phyloP scores from a whole-genome alignment of 1,140 invertebrate genomes.

The Grapholita molesta region DNA sequence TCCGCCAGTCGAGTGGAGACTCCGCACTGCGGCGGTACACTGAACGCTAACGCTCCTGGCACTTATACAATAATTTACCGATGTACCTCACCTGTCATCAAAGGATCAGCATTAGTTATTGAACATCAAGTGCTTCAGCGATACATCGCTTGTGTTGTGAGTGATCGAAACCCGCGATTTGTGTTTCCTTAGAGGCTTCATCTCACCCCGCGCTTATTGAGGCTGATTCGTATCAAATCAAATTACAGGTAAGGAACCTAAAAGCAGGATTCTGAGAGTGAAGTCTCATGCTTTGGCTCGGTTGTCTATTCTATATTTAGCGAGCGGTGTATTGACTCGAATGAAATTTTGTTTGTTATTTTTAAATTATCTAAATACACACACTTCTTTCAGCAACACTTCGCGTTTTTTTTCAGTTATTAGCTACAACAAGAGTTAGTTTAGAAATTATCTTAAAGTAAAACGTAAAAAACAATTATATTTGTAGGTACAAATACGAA shows the following conservation, averaged over 20 bases:
- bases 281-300: background rate
- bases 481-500: background rate
- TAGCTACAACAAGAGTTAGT: background rate
- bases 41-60: slow-evolving; percentile 23
- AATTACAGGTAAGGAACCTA: slow-evolving; percentile 52
- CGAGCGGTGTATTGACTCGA: background rate
- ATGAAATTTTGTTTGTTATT: slow-evolving; percentile 1
- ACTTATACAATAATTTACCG: slow-evolving; percentile 21
- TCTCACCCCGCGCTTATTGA: slow-evolving; percentile 47
- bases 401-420: background rate
- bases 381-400: background rate
- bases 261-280: background rate
- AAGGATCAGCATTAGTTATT: slow-evolving; percentile 2
- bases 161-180: slow-evolving; percentile 42
- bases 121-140: slow-evolving; percentile 1
- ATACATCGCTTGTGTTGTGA: slow-evolving; percentile 40
- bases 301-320: background rate
- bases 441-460: background rate
- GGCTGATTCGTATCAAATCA: slow-evolving; percentile 51
- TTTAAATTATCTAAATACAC: slow-evolving; percentile 14
- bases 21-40: slow-evolving; percentile 63
- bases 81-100: slow-evolving; percentile 21
- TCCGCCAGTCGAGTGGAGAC: slow-evolving; percentile 53
- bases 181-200: slow-evolving; percentile 42
- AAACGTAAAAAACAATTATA: background rate